Conservation (phyloP, 2,113 vertebrate species). For the Sciurus niger region DNA sequence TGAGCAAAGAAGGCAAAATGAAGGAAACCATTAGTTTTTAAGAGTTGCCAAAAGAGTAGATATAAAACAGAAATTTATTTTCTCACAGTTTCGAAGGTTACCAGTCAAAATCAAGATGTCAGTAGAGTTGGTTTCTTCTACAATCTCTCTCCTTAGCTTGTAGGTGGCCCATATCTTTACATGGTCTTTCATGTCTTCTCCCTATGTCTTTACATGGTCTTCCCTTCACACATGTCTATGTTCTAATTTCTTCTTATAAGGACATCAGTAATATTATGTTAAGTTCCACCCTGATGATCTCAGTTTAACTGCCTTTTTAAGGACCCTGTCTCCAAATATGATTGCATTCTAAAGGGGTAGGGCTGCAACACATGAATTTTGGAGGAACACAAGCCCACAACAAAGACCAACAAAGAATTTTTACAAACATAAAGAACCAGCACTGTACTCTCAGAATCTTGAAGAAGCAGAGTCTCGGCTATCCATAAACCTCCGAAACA, state of each 20-base stretch:
- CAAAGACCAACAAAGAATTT: not conserved
- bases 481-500: not conserved
- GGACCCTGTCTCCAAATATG: slow-evolving; percentile 13
- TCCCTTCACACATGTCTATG: not conserved
- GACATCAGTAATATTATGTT: not conserved
- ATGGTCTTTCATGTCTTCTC: not conserved
- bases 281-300: not conserved
- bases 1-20: slow-evolving; percentile 1
- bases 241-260: not conserved
- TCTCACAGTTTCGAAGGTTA: not conserved
- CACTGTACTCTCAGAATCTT: not conserved
- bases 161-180: not conserved
- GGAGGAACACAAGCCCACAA: not conserved
- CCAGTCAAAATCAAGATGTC: not conserved
- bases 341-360: not conserved
- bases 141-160: not conserved
- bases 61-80: not conserved
- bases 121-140: not conserved
- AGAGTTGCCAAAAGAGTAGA: not conserved
- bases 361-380: not conserved
- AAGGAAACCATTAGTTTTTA: not conserved
- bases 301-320: not conserved
- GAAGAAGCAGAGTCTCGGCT: slow-evolving; percentile 6
- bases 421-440: not conserved
- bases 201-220: not conserved